Evolutionary conservation across 2,113 vertebrate species (phyloP).

Genomic region (Brienomyrus longianalis): DNA sequence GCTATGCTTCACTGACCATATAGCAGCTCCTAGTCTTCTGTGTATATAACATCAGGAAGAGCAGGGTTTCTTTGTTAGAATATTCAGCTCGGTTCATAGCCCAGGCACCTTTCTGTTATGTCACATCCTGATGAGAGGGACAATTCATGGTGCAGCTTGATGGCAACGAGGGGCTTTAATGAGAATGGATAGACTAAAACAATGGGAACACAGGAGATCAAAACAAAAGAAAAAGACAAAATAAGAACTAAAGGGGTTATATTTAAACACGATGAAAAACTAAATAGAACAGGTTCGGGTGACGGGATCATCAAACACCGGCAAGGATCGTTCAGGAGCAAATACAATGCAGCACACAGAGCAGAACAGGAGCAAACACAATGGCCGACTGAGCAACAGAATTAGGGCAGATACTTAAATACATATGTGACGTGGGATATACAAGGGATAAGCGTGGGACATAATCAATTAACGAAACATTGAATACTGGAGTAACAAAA

Average conservation of each 20-base stretch:
- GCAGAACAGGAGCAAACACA: not conserved
- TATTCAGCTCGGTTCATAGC: not conserved
- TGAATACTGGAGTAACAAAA: not conserved
- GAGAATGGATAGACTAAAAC: not conserved
- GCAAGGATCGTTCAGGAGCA: not conserved
- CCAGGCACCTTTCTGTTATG: not conserved
- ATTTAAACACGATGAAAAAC: not conserved
- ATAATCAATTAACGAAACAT: not conserved
- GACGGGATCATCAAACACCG: not conserved
- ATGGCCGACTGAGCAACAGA: not conserved
- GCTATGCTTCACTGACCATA: not conserved
- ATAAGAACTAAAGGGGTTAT: not conserved
- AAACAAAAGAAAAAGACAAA: not conserved
- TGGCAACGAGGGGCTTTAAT: not conserved
- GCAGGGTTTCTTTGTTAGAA: not conserved
- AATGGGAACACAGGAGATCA: not conserved
- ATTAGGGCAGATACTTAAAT: not conserved
- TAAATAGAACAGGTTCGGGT: not conserved
- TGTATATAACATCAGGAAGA: not conserved
- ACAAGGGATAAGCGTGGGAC: not conserved
- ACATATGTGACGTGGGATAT: not conserved
- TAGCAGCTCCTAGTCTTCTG: not conserved
- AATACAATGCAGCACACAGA: not conserved
- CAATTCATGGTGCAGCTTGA: not conserved
- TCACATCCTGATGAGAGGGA: not conserved